Evolutionary conservation across 2,888 invertebrate species (phyloP).

Genomic region (Periphyllus acericola): DNA sequence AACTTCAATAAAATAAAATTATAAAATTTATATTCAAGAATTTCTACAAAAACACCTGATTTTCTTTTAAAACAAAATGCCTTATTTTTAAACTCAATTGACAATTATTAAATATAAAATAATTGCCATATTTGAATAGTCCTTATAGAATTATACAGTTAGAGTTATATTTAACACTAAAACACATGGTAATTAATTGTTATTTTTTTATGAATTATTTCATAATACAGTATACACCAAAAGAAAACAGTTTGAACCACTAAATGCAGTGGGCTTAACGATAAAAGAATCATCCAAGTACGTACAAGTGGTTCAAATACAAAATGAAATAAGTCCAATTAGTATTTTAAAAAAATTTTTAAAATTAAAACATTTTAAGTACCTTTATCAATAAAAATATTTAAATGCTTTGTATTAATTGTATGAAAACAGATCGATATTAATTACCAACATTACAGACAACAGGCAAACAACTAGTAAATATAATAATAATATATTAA

Average conservation of each 20-base stretch:
- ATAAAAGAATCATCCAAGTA: slow-evolving; percentile 39
- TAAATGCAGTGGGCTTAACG: slow-evolving; percentile 42
- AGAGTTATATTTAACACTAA: background rate
- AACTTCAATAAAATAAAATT: background rate
- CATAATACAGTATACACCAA: background rate
- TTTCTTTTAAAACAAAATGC: too few relatives aligned
- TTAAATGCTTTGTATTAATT: background rate
- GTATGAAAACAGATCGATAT: background rate
- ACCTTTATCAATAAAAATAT: background rate
- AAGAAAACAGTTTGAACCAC: slow-evolving; percentile 20
- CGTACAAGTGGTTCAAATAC: slow-evolving; percentile 26
- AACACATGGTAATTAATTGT: background rate
- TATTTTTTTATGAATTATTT: background rate
- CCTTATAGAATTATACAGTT: background rate
- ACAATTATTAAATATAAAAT: background rate
- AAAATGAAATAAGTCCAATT: background rate
- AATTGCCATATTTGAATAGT: background rate
- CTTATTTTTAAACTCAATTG: background rate
- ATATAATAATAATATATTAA: background rate
- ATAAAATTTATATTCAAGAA: too few relatives aligned
- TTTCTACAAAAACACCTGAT: too few relatives aligned
- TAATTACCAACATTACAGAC: background rate
- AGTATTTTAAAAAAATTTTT: background rate
- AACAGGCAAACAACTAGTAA: background rate
- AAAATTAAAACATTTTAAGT: background rate